Evolutionary conservation across 1,140 invertebrate genomes (phyloP), one percentile per base, ranked within the genome.

Genomic region (Stratiolaelaps scimitus): DNA sequence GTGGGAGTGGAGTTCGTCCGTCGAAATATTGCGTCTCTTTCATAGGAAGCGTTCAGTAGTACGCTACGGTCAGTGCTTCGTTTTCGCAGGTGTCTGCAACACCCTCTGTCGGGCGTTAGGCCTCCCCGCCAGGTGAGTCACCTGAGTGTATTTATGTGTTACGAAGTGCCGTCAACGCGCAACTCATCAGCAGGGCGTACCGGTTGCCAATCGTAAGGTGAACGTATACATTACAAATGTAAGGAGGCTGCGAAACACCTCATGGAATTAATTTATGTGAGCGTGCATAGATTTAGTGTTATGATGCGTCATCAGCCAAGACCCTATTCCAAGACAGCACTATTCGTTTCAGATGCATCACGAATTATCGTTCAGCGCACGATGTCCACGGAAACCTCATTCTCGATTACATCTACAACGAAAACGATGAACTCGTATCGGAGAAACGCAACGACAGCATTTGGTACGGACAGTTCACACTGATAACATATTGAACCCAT

Each of bases 21-120:
- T 81, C 1, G 77, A 79, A 13, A 85, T 85, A 69, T 71, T 85
- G 10, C 77, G 81, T 64, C 73, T 84, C 69, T 85, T 80, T 73
- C 74, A 83, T 60, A 77, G 80, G 65, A 81, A 77, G 0, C 76
- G 80, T 71, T 72, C 76, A 67, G 77, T 82, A 7, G 85, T 87
- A 15, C 80, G 80, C 26, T 88, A 83, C 72, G 85, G 84, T 1
- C 85, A 87, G 71, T 88, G 85, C 72, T 88, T 84, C 84, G 84
- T 87, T 0, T 87, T 86, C 71, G 81, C 84, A 47, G 85, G 83
- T 19, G 79, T 87, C 15, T 76, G 82, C 10, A 85, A 60, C 53
- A 60, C 53, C 53, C 26, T 60, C 26, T 60, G 53, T 10, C n/a
- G 53, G 26, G 53, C 74, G 1, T 72, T 73, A 43, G 44, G 74